Base-by-base conservation (phyloP, 1,140 invertebrate species). In the Trachymyrmex cornetzi region DNA sequence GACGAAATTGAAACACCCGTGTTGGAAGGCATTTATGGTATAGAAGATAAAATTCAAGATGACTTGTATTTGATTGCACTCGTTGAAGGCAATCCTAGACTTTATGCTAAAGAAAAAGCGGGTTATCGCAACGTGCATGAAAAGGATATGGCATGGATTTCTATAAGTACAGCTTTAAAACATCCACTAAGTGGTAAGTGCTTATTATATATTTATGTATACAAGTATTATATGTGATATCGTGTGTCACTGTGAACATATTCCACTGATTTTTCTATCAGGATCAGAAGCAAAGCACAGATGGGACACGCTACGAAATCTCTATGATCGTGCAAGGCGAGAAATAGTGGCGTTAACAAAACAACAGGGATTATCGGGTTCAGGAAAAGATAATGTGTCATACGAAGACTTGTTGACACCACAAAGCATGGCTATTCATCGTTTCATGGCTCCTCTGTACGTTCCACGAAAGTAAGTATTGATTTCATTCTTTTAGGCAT, bases 111-210 rank as follows among this genome's bases (percentile, higher is more conserved):
- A 72, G 48, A 27, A 72, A 72, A 72, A 16, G 19, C 9, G 3
- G 50, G 50, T n/a, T 72, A 55, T 2, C 2, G 7, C 0, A 72
- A 72, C 30, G 16, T 12, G 30, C 69, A 30, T 55, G 71, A 74
- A 74, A 74, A 74, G 55, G 50, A 55, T 2, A 53, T 74, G 27
- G 71, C 71, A 74, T 74, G 50, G 69, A 11, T 53, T 72, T 30
- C 38, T 30, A 72, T 55, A 30, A 48, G 50, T 0, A 72, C 55
- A 72, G 48, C 16, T 2, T 0, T 72, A 4, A 55, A 72, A 72
- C 16, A 55, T 72, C 14, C 69, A 34, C 0, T 72, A 55, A 72
- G 24, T 55, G 69, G 50, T 72, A n/a, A 34, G 27, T 27, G 69
- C 22, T 4, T 48, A 6, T 72, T 27, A 27, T 27, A 27, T 48